phyloP scores from a whole-genome alignment of 1,140 invertebrate species.

The Drosophila elegans region DNA sequence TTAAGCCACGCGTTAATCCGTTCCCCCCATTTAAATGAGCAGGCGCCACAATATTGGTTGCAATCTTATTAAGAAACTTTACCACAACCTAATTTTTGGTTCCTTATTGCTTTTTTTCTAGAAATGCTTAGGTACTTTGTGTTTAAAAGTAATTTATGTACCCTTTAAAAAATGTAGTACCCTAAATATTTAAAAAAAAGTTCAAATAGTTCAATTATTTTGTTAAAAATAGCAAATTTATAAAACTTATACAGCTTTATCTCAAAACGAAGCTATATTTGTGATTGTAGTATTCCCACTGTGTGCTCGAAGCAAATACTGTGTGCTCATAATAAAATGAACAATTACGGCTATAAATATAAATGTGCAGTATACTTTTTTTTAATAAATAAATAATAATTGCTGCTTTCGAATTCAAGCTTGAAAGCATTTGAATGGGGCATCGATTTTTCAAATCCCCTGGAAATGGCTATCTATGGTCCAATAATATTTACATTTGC shows the following conservation, averaged over 20 bases:
- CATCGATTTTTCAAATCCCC: conserved; percentile 35
- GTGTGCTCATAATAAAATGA: conserved; percentile 67
- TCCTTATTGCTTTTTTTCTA: too few relatives aligned
- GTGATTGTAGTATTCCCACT: too few relatives aligned
- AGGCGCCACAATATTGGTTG: not conserved
- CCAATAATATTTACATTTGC: conserved; percentile 71
- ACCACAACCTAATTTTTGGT: too few relatives aligned
- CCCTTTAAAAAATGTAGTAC: too few relatives aligned
- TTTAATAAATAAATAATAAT: conserved; percentile 51
- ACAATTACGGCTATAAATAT: conserved; percentile 52
- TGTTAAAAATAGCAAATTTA: too few relatives aligned
- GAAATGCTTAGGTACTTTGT: too few relatives aligned
- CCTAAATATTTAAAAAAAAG: too few relatives aligned
- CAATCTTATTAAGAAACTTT: not conserved
- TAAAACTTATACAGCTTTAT: too few relatives aligned
- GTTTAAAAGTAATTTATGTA: too few relatives aligned
- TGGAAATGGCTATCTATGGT: conserved; percentile 27
- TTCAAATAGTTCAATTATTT: too few relatives aligned
- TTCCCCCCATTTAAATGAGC: conserved; percentile 34
- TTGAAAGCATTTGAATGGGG: conserved; percentile 5
- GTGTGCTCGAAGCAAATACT: conserved; percentile 1
- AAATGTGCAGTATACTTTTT: conserved; percentile 3
- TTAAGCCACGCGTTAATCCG: conserved; percentile 60
- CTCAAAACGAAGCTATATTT: too few relatives aligned
- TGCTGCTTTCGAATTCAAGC: conserved; percentile 10